A percentile compares a stretch with the other conserved stretches of the same genome.
These are phyloP conservation scores for Pollimyrus isidori DNA, from an alignment of 2,113 vertebrate species.

Conservation along the genomic window DNA sequence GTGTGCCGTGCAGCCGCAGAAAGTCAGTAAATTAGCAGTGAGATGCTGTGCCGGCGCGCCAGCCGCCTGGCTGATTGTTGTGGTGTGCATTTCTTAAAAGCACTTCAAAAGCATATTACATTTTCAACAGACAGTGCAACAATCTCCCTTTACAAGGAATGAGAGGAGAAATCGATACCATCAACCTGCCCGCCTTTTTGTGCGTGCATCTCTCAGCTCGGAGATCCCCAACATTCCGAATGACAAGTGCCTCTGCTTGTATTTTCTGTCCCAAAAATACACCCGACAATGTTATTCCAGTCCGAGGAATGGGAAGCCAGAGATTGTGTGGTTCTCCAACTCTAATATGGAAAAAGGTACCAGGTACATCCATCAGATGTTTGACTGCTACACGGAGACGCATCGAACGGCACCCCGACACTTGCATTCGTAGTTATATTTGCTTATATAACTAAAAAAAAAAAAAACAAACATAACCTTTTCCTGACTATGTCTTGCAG, in stretches of 20 bases:
- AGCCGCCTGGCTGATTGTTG: background rate
- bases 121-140: constrained; percentile 17
- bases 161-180: constrained; percentile 17
- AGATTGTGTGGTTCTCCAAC: background rate
- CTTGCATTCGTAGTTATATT: background rate
- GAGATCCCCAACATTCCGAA: constrained; percentile 7
- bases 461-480: background rate
- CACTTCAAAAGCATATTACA: constrained; percentile 19
- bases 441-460: background rate
- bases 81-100: background rate
- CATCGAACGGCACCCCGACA: background rate
- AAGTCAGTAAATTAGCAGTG: background rate
- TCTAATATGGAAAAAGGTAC: background rate
- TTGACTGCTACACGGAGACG: background rate
- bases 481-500: background rate
- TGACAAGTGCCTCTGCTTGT: background rate
- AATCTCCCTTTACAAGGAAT: constrained; percentile 19
- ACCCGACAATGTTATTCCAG: constrained; percentile 8
- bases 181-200: background rate
- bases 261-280: background rate
- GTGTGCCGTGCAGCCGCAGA: background rate
- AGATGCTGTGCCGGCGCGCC: background rate
- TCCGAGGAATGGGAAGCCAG: background rate
- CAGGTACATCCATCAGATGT: background rate
- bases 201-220: background rate